Evolutionary conservation across 2,797 vertebrate genomes (phyloP).

Genomic region (Aselliscus stoliczkanus): DNA sequence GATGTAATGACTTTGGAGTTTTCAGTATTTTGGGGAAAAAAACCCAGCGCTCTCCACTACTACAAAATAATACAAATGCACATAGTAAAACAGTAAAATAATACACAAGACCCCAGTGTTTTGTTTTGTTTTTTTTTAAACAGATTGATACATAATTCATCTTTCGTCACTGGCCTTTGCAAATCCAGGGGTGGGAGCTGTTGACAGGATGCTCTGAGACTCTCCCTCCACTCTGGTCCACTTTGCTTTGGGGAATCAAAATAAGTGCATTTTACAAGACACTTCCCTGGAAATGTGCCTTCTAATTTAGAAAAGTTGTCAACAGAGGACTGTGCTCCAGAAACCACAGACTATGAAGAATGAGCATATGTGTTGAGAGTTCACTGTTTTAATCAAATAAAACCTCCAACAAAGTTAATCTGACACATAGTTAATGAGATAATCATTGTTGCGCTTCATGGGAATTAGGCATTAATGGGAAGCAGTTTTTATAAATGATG

Average conservation of each 20-base stretch:
- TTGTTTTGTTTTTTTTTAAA: no score
- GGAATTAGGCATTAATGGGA: constrained; percentile 50
- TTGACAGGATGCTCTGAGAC: accelerated
- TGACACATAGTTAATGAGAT: constrained; percentile 58
- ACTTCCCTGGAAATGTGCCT: background rate
- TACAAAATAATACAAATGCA: background rate
- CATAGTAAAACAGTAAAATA: background rate
- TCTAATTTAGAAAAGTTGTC: background rate
- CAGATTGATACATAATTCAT: background rate
- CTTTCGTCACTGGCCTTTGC: background rate
- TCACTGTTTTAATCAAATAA: constrained; percentile 53
- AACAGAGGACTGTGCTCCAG: background rate
- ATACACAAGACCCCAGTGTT: background rate
- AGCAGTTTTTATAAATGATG: constrained; percentile 62
- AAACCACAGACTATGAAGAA: background rate
- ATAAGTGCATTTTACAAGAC: background rate
- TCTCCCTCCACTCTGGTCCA: background rate
- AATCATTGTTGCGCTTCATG: constrained; percentile 48
- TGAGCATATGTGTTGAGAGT: background rate
- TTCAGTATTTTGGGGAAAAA: constrained; percentile 47
- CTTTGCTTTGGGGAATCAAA: background rate
- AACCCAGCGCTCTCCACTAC: background rate
- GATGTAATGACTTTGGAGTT: constrained; percentile 54
- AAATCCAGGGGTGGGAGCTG: background rate
- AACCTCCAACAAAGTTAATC: constrained; percentile 45